Conservation (phyloP, 2,888 invertebrate species). For the Stenichneumon culpator region DNA sequence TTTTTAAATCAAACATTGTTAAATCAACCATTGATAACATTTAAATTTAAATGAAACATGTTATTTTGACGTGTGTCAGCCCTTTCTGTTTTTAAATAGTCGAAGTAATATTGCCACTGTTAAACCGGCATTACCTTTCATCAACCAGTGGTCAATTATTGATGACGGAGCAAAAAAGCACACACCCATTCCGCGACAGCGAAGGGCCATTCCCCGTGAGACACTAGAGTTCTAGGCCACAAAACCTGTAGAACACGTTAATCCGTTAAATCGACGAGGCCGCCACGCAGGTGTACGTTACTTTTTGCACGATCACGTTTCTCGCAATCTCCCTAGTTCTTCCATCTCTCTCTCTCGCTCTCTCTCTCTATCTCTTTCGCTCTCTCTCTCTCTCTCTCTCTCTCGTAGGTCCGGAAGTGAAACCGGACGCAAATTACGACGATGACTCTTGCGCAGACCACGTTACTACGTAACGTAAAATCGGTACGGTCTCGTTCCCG, state of each 20-base stretch:
- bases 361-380: neutral
- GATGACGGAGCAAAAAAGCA: neutral
- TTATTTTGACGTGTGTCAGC: too few species aligned
- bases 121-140: neutral
- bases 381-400: neutral
- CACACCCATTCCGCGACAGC: conserved; percentile 1
- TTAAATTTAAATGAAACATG: too few species aligned
- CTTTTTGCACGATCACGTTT: neutral
- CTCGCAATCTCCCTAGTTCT: conserved; percentile 5
- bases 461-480: neutral
- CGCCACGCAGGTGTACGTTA: neutral
- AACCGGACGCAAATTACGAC: conserved; percentile 35
- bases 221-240: neutral
- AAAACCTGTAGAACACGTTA: neutral
- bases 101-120: neutral
- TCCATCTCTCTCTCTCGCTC: neutral
- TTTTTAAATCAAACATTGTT: too few species aligned
- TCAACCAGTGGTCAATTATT: neutral
- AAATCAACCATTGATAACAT: too few species aligned
- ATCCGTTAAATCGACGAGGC: neutral
- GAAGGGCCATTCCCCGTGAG: conserved; percentile 41
- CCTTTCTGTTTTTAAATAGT: neutral
- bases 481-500: neutral
- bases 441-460: conserved; percentile 7
- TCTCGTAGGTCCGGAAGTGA: conserved; percentile 43